These are phyloP conservation scores for Marasmarcha lunaedactyla DNA, from an alignment of 2,888 invertebrate species.

Conservation along the genomic window DNA sequence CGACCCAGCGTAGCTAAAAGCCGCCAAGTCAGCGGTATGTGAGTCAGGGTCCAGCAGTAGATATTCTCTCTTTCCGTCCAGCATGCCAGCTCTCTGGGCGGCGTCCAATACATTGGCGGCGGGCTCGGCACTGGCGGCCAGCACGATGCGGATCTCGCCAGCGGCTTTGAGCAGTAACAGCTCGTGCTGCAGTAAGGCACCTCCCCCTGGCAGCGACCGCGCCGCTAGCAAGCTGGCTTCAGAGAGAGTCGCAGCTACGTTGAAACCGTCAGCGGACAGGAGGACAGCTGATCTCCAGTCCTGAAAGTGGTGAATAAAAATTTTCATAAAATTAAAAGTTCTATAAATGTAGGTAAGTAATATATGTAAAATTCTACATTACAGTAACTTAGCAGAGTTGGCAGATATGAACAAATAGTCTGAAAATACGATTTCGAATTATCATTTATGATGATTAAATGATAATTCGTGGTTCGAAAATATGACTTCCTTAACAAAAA, in stretches of 20 bases:
- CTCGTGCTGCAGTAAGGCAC: constrained; percentile 32
- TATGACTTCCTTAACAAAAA: no score
- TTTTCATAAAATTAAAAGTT: no score
- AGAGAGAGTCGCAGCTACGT: constrained; percentile 10
- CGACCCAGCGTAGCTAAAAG: constrained; percentile 52
- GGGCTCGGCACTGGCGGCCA: constrained; percentile 42
- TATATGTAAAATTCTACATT: no score
- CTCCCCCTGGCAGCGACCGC: constrained; percentile 14
- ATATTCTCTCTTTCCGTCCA: constrained; percentile 39
- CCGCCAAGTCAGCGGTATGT: constrained; percentile 33
- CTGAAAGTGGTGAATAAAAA: no score
- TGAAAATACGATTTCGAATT: no score
- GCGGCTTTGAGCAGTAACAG: constrained; percentile 35
- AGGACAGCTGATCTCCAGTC: constrained; percentile 40
- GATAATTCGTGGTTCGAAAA: no score
- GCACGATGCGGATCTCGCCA: constrained; percentile 33
- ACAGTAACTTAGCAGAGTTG: no score
- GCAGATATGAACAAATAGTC: no score
- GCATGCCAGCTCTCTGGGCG: constrained; percentile 55
- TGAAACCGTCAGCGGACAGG: constrained; percentile 29
- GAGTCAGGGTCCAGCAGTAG: constrained; percentile 40
- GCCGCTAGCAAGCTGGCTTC: constrained; percentile 12
- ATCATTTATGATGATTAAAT: no score
- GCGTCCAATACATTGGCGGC: constrained; percentile 43
- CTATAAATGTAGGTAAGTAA: no score